These are phyloP conservation scores for Peromyscus leucopus DNA, from an alignment of 2,113 vertebrate genomes.

Conservation along the genomic window DNA sequence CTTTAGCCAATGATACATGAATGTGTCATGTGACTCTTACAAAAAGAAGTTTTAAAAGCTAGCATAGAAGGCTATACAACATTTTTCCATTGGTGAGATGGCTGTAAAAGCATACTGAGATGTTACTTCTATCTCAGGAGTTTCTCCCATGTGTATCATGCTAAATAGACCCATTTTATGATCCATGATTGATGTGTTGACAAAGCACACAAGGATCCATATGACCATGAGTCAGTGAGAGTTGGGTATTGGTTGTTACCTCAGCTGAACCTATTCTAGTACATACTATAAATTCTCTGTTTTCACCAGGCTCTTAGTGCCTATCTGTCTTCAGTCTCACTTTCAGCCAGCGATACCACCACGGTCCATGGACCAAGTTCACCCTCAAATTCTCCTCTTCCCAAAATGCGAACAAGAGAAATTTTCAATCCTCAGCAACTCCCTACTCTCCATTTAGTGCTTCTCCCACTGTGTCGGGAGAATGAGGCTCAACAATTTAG, in stretches of 20 bases:
- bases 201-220: neutral
- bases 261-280: neutral
- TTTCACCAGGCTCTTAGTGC: neutral
- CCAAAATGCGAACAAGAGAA: neutral
- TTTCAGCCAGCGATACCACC: neutral
- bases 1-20: neutral
- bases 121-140: neutral
- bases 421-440: conserved; percentile 47
- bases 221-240: neutral
- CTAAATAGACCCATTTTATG: neutral
- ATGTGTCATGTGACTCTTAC: neutral
- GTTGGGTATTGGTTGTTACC: neutral
- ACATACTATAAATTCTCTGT: neutral
- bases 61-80: neutral
- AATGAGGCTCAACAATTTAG: conserved; percentile 71
- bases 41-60: neutral
- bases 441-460: neutral
- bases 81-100: neutral
- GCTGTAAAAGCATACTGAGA: neutral
- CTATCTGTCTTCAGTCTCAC: neutral
- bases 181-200: neutral
- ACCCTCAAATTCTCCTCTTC: neutral
- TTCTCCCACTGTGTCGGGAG: conserved; percentile 53
- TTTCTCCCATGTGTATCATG: neutral
- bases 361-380: neutral